phyloP scores from a whole-genome alignment of 1,140 invertebrate genomes.

The Bombus consobrinus region DNA sequence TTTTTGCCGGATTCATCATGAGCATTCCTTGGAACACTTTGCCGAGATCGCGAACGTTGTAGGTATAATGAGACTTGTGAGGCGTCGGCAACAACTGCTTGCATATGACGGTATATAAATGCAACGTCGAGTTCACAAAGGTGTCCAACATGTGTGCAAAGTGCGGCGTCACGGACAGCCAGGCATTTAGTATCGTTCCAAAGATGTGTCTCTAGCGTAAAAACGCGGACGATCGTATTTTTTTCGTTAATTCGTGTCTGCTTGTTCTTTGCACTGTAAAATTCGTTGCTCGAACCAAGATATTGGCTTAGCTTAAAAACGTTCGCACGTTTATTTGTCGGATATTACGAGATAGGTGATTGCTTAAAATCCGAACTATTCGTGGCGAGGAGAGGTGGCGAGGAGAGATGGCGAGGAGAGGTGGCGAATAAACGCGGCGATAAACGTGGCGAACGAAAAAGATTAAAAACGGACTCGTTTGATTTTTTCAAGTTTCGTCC shows the following conservation, averaged over 20 bases:
- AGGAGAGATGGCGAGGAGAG: too few species aligned
- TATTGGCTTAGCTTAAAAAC: rapidly evolving
- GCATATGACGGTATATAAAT: constrained; percentile 86
- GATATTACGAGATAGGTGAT: rapidly evolving
- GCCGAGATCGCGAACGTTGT: constrained; percentile 87
- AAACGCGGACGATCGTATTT: neutral
- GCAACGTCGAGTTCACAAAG: constrained; percentile 85
- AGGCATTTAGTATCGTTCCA: constrained; percentile 86
- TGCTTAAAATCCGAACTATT: too few species aligned
- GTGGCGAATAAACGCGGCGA: too few species aligned
- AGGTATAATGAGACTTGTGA: constrained; percentile 89
- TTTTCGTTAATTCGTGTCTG: neutral
- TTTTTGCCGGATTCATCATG: constrained; percentile 83
- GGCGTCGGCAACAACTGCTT: constrained; percentile 86
- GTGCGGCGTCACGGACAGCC: constrained; percentile 83
- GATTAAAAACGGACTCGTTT: too few species aligned
- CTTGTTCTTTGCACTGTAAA: rapidly evolving
- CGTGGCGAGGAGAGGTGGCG: too few species aligned
- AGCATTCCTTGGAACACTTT: constrained; percentile 91
- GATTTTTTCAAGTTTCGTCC: too few species aligned
- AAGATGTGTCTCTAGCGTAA: constrained; percentile 85
- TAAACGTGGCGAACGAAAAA: too few species aligned
- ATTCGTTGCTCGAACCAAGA: too few species aligned
- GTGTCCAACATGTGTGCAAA: constrained; percentile 77
- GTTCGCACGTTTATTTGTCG: rapidly evolving